Evolutionary conservation across 2,113 vertebrate genomes (phyloP).

Genomic region (Brachypodius melanocephalos): DNA sequence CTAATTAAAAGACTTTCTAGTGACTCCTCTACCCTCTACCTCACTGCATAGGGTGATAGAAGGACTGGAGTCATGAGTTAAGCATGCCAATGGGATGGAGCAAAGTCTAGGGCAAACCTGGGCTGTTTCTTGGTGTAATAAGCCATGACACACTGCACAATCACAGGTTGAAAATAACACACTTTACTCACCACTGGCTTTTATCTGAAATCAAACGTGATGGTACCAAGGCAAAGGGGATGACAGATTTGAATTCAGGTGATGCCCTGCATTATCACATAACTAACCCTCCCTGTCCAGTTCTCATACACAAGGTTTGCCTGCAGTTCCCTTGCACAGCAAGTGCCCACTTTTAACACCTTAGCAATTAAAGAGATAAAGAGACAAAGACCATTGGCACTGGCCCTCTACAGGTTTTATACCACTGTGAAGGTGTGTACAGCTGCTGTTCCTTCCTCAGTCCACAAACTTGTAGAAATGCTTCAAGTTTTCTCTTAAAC

Average conservation of each 20-base stretch:
- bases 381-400: rapidly evolving
- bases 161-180: neutral
- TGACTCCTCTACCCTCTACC: neutral
- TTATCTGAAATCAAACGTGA: neutral
- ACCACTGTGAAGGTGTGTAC: neutral
- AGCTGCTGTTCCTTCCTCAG: neutral
- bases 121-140: neutral
- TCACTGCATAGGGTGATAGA: neutral
- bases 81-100: neutral
- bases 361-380: neutral
- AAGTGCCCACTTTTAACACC: neutral
- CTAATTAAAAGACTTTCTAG: neutral
- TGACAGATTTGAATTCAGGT: neutral
- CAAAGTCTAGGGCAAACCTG: neutral
- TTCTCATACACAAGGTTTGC: neutral
- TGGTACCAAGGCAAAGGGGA: neutral
- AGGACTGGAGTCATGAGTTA: neutral
- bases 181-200: neutral
- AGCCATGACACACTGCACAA: neutral
- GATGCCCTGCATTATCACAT: neutral
- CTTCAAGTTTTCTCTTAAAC: neutral
- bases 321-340: neutral
- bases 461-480: neutral
- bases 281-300: neutral
- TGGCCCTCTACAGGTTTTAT: neutral